phyloP scores from a whole-genome alignment of 2,797 vertebrate species.

The Helicolenus hilgendorfi region DNA sequence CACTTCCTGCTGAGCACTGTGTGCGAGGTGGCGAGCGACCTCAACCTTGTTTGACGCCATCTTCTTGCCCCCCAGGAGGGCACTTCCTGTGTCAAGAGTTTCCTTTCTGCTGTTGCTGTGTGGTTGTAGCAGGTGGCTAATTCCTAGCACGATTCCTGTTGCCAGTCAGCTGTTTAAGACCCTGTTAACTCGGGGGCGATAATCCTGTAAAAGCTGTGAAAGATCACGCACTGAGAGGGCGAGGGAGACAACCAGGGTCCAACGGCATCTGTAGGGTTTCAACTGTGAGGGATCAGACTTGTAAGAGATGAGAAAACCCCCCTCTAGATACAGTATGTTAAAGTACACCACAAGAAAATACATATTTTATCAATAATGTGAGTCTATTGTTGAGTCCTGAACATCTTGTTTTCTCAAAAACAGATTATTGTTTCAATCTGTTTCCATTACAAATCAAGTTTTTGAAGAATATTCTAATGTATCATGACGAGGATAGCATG shows the following conservation, averaged over 20 bases:
- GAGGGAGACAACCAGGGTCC: constrained; percentile 24
- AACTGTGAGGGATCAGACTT: not conserved
- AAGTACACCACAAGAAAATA: not conserved
- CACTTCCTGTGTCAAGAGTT: constrained; percentile 29
- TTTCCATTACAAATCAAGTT: not conserved
- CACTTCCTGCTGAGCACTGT: constrained; percentile 78
- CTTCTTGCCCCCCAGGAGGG: constrained; percentile 33
- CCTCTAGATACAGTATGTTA: not conserved
- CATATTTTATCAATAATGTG: not conserved
- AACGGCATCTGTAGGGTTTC: constrained; percentile 9
- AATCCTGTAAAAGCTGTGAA: constrained; percentile 73
- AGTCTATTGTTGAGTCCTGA: not conserved
- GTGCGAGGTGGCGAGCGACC: constrained; percentile 43
- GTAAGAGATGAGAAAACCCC: not conserved
- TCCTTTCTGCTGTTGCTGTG: not conserved
- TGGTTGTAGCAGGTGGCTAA: constrained; percentile 81
- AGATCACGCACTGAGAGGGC: constrained; percentile 55
- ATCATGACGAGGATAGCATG: not conserved
- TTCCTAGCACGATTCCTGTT: constrained; percentile 67
- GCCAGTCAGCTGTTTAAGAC: constrained; percentile 77
- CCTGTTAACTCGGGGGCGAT: constrained; percentile 74
- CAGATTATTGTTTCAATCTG: not conserved
- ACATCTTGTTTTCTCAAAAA: not conserved
- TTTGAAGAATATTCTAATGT: not conserved
- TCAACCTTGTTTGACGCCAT: constrained; percentile 76